A percentile compares a stretch with the other conserved stretches of the same genome.
phyloP scores from a whole-genome alignment of 2,888 invertebrate genomes.

The Epicampocera succincta region DNA sequence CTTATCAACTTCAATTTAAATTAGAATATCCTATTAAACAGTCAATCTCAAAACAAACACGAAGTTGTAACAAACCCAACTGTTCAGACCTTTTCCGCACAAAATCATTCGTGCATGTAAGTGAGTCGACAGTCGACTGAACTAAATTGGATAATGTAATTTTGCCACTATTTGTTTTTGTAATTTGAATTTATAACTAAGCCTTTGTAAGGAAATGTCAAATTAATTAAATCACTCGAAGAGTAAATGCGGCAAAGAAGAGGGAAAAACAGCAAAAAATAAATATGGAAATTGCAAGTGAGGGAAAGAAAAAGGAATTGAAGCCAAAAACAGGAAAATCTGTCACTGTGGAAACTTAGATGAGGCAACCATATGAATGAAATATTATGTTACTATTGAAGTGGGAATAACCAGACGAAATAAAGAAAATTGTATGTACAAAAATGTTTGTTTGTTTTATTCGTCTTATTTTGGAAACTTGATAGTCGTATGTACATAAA shows the following conservation, averaged over 20 bases:
- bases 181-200: constrained; percentile 17
- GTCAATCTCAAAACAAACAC: constrained; percentile 11
- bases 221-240: constrained; percentile 54
- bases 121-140: background rate
- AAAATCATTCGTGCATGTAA: background rate
- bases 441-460: no score
- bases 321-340: no score
- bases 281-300: background rate
- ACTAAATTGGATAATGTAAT: constrained; percentile 6
- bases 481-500: no score
- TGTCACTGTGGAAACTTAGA: no score
- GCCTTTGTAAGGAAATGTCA: constrained; percentile 35
- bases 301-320: background rate
- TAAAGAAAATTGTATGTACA: no score
- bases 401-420: no score
- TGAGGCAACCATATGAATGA: no score
- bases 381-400: no score
- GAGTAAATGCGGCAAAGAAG: constrained; percentile 7
- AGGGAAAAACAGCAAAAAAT: background rate
- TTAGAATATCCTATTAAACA: constrained; percentile 10
- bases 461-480: no score
- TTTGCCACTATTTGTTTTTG: constrained; percentile 21
- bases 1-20: background rate
- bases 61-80: background rate
- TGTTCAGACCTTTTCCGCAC: background rate